Percentiles rank a stretch among this genome's conserved stretches.
Conservation (phyloP, 2,113 vertebrate genomes). For the Cromileptes altivelis region DNA sequence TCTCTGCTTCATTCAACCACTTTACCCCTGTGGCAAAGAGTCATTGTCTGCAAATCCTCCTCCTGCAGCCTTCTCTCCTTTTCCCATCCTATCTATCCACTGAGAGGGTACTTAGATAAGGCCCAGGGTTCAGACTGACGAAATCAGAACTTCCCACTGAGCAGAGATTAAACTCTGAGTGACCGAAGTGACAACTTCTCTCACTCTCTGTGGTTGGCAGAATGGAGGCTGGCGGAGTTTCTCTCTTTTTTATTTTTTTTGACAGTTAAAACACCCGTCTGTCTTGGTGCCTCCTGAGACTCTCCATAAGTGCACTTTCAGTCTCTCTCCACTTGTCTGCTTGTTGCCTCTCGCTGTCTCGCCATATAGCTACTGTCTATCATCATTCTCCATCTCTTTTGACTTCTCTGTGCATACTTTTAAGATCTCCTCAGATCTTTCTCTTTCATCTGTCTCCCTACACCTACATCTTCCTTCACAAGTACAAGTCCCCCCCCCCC, state of each 20-base stretch:
- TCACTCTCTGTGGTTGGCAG: slow-evolving; percentile 20
- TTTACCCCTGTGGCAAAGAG: slow-evolving; percentile 57
- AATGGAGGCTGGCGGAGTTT: slow-evolving; percentile 6
- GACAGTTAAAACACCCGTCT: slow-evolving; percentile 68
- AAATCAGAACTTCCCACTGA: slow-evolving; percentile 77
- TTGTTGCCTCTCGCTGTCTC: slow-evolving; percentile 23
- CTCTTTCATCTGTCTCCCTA: neutral
- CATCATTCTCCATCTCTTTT: slow-evolving; percentile 15
- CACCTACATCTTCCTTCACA: neutral
- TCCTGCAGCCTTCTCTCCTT: slow-evolving; percentile 30
- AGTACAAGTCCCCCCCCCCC: neutral
- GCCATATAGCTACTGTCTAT: slow-evolving; percentile 29
- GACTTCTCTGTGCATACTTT: neutral
- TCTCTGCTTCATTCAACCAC: slow-evolving; percentile 61
- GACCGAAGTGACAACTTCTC: slow-evolving; percentile 67
- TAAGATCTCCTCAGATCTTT: neutral
- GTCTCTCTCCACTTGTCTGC: slow-evolving; percentile 23
- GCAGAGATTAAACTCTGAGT: slow-evolving; percentile 80
- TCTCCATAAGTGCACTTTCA: slow-evolving; percentile 61
- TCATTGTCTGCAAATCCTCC: slow-evolving; percentile 75
- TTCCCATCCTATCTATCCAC: slow-evolving; percentile 47
- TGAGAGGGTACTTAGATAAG: slow-evolving; percentile 66
- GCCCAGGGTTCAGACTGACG: slow-evolving; percentile 57
- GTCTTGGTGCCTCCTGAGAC: slow-evolving; percentile 33
- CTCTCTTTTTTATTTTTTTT: slow-evolving; percentile 36